Conservation (phyloP, 2,113 vertebrate species). For the Psittacara wagleri region DNA sequence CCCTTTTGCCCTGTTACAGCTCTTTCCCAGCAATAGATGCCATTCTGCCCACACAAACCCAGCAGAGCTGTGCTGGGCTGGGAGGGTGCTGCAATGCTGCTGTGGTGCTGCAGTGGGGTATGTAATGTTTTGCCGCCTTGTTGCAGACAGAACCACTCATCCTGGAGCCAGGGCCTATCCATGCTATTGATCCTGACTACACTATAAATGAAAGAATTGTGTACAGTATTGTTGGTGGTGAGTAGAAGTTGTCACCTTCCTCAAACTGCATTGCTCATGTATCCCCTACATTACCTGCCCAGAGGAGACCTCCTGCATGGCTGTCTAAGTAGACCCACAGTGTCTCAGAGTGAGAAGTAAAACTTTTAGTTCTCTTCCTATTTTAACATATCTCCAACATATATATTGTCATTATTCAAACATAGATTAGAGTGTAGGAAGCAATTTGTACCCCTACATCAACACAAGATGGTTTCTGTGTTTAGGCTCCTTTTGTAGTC, state of each 20-base stretch:
- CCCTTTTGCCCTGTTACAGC: not conserved
- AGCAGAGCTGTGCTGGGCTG: rapidly evolving
- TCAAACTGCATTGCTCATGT: rapidly evolving
- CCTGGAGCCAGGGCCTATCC: conserved; percentile 81
- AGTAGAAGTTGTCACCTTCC: not conserved
- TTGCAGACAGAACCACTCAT: conserved; percentile 73
- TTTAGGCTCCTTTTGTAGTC: not conserved
- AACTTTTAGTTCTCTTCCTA: not conserved
- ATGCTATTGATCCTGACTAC: conserved; percentile 84
- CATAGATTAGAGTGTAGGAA: not conserved
- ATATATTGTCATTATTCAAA: not conserved
- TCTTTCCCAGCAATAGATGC: not conserved
- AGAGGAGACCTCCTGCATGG: not conserved
- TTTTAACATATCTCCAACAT: not conserved
- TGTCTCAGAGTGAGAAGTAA: not conserved
- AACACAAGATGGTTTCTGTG: not conserved
- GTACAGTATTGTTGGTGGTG: conserved; percentile 84
- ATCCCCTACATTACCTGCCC: not conserved
- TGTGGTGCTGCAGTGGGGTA: not conserved
- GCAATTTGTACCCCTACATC: not conserved
- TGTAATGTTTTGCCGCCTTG: not conserved
- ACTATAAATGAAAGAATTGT: conserved; percentile 77
- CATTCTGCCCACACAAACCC: not conserved
- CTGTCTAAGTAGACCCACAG: not conserved
- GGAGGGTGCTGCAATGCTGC: not conserved